Conservation (phyloP, 2,888 invertebrate genomes). For the Hirudinaria manillensis region DNA sequence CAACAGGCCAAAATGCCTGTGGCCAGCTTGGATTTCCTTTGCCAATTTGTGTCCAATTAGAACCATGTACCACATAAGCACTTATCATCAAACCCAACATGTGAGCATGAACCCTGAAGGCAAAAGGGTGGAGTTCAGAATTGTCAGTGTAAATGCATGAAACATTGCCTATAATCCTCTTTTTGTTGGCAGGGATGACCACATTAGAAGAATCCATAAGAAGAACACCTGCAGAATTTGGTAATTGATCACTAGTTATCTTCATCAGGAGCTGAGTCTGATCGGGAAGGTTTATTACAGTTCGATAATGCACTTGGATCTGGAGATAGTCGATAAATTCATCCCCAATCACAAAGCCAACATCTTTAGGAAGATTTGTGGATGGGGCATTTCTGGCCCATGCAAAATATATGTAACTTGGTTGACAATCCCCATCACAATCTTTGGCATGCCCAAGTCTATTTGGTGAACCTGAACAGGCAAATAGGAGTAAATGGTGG, state of each 20-base stretch:
- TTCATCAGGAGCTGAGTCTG: constrained; percentile 40
- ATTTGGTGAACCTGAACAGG: not conserved
- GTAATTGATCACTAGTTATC: constrained; percentile 38
- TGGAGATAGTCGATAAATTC: constrained; percentile 81
- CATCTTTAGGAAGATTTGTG: constrained; percentile 59
- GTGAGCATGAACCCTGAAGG: constrained; percentile 60
- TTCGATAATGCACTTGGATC: constrained; percentile 78
- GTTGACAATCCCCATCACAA: not conserved
- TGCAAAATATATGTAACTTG: constrained; percentile 46
- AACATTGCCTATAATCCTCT: constrained; percentile 53
- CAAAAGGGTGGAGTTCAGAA: constrained; percentile 57
- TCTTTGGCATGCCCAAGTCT: not conserved
- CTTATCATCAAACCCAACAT: constrained; percentile 59
- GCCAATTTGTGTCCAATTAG: constrained; percentile 50
- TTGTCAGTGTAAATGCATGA: constrained; percentile 55
- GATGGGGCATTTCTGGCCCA: constrained; percentile 62
- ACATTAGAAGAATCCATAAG: constrained; percentile 41
- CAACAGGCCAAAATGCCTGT: constrained; percentile 60
- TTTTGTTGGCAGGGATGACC: constrained; percentile 43
- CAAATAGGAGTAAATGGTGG: constrained; percentile 20
- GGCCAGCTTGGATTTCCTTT: constrained; percentile 63
- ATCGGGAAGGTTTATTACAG: constrained; percentile 36
- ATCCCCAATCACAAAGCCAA: constrained; percentile 85
- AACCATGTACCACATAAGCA: constrained; percentile 46
- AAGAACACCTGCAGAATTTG: constrained; percentile 47